Conservation (phyloP, 2,888 invertebrate species). For the Cantharis rufa region DNA sequence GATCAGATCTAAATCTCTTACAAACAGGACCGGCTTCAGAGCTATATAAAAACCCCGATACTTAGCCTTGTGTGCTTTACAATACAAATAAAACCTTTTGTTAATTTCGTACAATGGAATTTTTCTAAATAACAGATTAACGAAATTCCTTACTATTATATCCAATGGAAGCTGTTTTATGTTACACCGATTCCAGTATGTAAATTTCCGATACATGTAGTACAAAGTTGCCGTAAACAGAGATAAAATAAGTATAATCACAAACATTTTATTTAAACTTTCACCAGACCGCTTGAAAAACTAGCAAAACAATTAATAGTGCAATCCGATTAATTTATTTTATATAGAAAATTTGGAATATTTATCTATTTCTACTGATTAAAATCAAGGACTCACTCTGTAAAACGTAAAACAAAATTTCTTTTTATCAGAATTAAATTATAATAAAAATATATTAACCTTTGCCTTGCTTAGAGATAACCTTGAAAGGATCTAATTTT, state of each 20-base stretch:
- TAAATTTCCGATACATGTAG: neutral
- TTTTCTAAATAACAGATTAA: neutral
- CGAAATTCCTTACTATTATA: neutral
- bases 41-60: conserved; percentile 28
- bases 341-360: too few relatives aligned
- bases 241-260: neutral
- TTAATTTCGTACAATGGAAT: neutral
- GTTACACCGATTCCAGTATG: neutral
- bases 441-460: too few relatives aligned
- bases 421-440: too few relatives aligned
- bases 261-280: neutral
- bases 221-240: neutral
- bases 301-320: too few relatives aligned
- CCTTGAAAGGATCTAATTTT: too few relatives aligned
- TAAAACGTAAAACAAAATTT: too few relatives aligned
- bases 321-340: too few relatives aligned
- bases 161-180: neutral
- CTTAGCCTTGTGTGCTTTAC: neutral
- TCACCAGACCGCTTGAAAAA: too few relatives aligned
- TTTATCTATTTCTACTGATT: too few relatives aligned
- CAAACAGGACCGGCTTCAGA: conserved; percentile 19
- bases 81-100: neutral
- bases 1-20: conserved; percentile 28
- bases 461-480: too few relatives aligned
- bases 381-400: too few relatives aligned